Evolutionary conservation across 1,140 invertebrate species (phyloP).

Genomic region (Drosophila paulistorum): DNA sequence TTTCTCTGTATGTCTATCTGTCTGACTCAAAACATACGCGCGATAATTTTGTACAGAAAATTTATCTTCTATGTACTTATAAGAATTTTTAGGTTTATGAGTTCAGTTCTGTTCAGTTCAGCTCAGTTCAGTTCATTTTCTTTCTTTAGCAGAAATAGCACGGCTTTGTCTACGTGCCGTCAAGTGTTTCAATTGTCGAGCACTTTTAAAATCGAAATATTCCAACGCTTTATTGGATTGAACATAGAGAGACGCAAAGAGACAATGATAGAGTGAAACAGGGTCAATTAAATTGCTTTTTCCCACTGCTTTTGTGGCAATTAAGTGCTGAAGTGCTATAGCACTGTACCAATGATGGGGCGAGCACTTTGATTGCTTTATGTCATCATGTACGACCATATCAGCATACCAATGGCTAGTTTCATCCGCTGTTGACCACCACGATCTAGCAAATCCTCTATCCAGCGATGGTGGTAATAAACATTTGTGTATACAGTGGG

Average conservation of each 20-base stretch:
- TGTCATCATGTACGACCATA: background rate
- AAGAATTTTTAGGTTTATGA: slow-evolving; percentile 18
- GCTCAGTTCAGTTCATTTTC: background rate
- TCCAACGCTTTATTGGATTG: slow-evolving; percentile 11
- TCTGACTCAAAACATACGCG: slow-evolving; percentile 24
- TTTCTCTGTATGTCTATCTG: slow-evolving; percentile 13
- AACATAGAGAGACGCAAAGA: background rate
- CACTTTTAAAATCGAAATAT: slow-evolving; percentile 9
- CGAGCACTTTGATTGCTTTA: slow-evolving; percentile 6
- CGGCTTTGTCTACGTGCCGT: background rate
- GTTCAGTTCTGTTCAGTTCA: background rate
- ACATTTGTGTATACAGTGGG: slow-evolving; percentile 27
- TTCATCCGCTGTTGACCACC: slow-evolving; percentile 3
- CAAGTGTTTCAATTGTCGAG: slow-evolving; percentile 7
- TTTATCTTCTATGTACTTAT: background rate
- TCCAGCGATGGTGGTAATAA: slow-evolving; percentile 27
- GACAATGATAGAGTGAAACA: background rate
- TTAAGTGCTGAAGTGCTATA: slow-evolving; percentile 2
- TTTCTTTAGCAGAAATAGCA: background rate
- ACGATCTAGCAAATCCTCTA: slow-evolving; percentile 27
- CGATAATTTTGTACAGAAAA: slow-evolving; percentile 11
- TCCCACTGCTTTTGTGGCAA: slow-evolving; percentile 8
- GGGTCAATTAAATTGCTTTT: slow-evolving; percentile 12
- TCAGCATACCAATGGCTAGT: background rate
- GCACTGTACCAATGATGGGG: background rate